These are phyloP conservation scores for Oegoconia quadripuncta DNA, from an alignment of 2,888 invertebrate genomes.

Conservation along the genomic window DNA sequence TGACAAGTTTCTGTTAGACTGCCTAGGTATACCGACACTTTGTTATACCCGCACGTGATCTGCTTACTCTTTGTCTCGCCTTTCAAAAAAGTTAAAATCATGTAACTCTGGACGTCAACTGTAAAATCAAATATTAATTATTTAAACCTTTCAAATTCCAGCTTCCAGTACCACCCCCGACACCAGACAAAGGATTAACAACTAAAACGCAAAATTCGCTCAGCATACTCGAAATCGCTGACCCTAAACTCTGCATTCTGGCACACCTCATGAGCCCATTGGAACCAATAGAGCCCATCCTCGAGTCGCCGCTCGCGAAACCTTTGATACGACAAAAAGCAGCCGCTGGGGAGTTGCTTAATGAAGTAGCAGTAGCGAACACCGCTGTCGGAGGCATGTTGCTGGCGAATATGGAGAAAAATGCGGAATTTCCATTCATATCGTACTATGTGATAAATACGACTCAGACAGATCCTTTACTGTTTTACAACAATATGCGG, in stretches of 20 bases:
- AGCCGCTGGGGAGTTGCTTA: constrained; percentile 87
- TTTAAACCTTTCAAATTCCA: constrained; percentile 35
- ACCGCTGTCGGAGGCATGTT: constrained; percentile 90
- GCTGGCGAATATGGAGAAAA: constrained; percentile 93
- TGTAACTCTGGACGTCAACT: too few relatives aligned
- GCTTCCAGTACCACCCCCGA: constrained; percentile 82
- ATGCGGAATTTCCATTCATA: constrained; percentile 95
- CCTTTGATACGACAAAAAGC: constrained; percentile 88
- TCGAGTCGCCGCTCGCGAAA: constrained; percentile 90
- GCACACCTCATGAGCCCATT: constrained; percentile 94
- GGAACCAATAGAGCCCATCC: constrained; percentile 90
- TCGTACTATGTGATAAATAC: constrained; percentile 94
- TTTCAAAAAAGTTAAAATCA: too few relatives aligned
- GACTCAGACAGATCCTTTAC: constrained; percentile 89
- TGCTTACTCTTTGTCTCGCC: too few relatives aligned
- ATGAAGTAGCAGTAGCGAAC: constrained; percentile 86
- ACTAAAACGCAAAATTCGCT: constrained; percentile 82
- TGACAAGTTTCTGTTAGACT: too few relatives aligned
- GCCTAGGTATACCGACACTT: too few relatives aligned
- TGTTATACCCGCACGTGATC: too few relatives aligned
- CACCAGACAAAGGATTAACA: constrained; percentile 80
- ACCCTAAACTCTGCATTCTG: constrained; percentile 92
- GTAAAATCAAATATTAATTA: background rate
- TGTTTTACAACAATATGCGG: constrained; percentile 91
- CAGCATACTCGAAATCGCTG: constrained; percentile 90